Base-by-base conservation (phyloP, 2,888 invertebrate species). In the Pseudococcus longispinus region DNA sequence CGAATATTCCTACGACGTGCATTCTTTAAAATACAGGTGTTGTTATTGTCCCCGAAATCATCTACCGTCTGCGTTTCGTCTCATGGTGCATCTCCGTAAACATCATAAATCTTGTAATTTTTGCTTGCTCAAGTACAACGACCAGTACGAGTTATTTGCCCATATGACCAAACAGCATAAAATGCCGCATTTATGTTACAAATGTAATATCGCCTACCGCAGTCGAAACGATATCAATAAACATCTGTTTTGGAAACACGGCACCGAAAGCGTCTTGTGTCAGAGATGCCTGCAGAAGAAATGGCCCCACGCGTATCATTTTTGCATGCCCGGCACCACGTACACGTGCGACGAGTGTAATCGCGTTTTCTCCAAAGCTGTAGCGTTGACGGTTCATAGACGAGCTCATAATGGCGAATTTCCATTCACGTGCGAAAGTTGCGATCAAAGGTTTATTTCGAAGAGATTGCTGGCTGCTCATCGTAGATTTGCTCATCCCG, bases 211-310 rank as follows among this genome's bases (percentile, higher is more conserved):
- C 88, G 94, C 96, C 0, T 97, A 97, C 90, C 93, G 96, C 89
- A 96, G 96, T 91, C 96, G 96, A 90, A 94, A 94, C 87, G 96
- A 96, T 90, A 97, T 96, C 88, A 96, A 95, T 20, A 96, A 96
- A 90, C 97, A 97, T 91, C 92, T 97, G 87, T 96, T 96, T 90
- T 97, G 97, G 96, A 97, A 97, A 91, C 97, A 97, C 91, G 96
- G 96, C 29, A 96, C 96, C 2, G 96, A 97, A 90, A 96, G 96
- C 91, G 94, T 95, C 2, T 91, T 94, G 51, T 97, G 97, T 90
- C 96, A 96, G 90, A 94, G 93, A 90, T 97, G 97, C 90, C 91
- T 96, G 85, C 96, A 96, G 90, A 97, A 96, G 90, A 96, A 96
- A 89, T 97, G 97, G 97, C 96, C 96, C 0, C 96, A 97, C 91